Evolutionary conservation across 2,113 vertebrate genomes (phyloP).

Genomic region (Mus pahari): DNA sequence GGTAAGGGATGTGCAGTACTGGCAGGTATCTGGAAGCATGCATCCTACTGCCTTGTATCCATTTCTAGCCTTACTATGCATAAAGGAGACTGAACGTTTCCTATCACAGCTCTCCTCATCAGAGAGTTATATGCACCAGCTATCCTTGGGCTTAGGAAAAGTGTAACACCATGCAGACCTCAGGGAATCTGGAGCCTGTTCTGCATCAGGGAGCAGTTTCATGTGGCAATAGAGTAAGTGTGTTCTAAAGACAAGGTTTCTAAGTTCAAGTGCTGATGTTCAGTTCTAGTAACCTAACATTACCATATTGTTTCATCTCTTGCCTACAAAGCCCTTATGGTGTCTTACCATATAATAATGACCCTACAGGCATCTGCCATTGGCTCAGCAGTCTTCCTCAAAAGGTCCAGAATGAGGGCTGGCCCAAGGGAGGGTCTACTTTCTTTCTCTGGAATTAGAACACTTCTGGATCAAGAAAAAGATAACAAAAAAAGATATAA

Average conservation of each 20-base stretch:
- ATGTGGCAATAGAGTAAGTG: not conserved
- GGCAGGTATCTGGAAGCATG: too few species aligned
- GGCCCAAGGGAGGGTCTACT: not conserved
- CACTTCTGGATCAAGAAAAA: not conserved
- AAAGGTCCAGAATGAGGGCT: not conserved
- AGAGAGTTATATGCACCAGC: not conserved
- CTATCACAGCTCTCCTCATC: not conserved
- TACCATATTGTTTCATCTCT: not conserved
- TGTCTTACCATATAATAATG: not conserved
- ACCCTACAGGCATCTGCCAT: not conserved
- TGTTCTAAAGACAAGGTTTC: not conserved
- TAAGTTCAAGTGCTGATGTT: not conserved
- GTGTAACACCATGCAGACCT: not conserved
- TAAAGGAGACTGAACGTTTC: not conserved
- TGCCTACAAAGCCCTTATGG: not conserved
- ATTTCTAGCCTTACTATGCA: not conserved
- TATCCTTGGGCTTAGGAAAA: not conserved
- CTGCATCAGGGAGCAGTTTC: not conserved
- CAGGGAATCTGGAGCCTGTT: not conserved
- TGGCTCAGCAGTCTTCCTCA: not conserved
- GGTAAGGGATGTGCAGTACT: not conserved
- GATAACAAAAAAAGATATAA: too few species aligned
- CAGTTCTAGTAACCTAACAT: not conserved
- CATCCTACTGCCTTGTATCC: not conserved
- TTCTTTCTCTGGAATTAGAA: not conserved